These are phyloP conservation scores for Coryphaenoides rupestris DNA, from an alignment of 2,113 vertebrate species.

Conservation along the genomic window DNA sequence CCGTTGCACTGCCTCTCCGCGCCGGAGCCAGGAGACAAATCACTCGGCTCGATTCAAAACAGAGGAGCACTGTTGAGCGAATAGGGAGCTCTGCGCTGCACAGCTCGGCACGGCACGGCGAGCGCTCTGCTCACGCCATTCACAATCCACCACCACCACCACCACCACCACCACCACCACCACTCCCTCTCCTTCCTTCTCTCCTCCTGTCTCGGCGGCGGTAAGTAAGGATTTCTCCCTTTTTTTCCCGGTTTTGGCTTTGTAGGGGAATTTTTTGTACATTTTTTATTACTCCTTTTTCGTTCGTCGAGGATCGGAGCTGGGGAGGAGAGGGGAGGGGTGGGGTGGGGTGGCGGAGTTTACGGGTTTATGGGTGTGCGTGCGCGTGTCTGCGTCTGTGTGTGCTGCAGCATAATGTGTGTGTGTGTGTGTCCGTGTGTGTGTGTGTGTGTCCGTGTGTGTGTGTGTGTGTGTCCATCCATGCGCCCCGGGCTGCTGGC, in stretches of 20 bases:
- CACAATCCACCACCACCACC: conserved; percentile 11
- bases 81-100: conserved; percentile 31
- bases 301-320: conserved; percentile 5
- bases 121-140: conserved; percentile 43
- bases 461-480: conserved; percentile 45
- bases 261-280: conserved; percentile 9
- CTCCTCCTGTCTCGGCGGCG: too few relatives aligned
- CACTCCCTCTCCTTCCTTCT: conserved; percentile 33
- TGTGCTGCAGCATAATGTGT: too few relatives aligned
- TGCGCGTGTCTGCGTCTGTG: too few relatives aligned
- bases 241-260: too few relatives aligned
- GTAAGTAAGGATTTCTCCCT: conserved; percentile 56
- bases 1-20: conserved; percentile 68
- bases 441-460: conserved; percentile 17
- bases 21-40: conserved; percentile 67
- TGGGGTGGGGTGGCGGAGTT: too few relatives aligned
- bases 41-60: conserved; percentile 70
- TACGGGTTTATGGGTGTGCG: not conserved
- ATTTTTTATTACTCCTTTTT: conserved; percentile 28
- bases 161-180: not conserved
- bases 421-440: conserved; percentile 28
- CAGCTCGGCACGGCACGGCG: too few relatives aligned
- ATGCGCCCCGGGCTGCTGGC: too few relatives aligned
- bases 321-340: too few relatives aligned
- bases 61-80: conserved; percentile 67